These are phyloP conservation scores for Mayetiola destructor DNA, from an alignment of 2,888 invertebrate genomes.

Conservation along the genomic window DNA sequence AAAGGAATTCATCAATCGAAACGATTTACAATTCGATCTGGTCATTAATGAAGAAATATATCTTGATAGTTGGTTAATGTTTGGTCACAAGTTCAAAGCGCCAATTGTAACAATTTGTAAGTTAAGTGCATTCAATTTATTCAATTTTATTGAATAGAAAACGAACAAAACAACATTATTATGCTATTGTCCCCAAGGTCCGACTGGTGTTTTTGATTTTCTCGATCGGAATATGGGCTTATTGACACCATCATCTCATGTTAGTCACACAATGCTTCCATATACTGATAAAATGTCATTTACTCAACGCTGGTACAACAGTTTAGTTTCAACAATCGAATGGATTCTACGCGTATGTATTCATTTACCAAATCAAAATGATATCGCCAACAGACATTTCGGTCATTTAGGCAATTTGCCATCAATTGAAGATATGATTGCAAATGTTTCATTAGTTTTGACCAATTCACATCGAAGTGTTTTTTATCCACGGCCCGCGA, in stretches of 20 bases:
- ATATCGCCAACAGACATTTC: background rate
- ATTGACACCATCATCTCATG: conserved; percentile 30
- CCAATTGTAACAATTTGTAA: background rate
- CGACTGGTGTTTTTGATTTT: conserved; percentile 34
- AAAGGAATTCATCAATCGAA: conserved; percentile 17
- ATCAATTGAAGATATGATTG: conserved; percentile 34
- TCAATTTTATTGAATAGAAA: too few relatives aligned
- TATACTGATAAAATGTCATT: conserved; percentile 35
- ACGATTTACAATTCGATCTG: conserved; percentile 25
- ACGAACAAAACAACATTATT: too few relatives aligned
- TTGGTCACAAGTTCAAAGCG: background rate
- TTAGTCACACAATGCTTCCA: conserved; percentile 29
- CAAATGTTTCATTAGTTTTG: conserved; percentile 37
- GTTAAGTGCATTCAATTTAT: too few relatives aligned
- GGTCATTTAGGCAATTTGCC: conserved; percentile 25
- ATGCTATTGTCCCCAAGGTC: too few relatives aligned
- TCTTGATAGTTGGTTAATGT: background rate
- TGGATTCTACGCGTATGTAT: conserved; percentile 2
- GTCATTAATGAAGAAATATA: background rate
- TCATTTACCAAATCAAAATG: background rate
- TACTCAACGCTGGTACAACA: conserved; percentile 30
- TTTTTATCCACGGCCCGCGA: conserved; percentile 35
- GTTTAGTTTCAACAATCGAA: conserved; percentile 29
- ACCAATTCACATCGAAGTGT: conserved; percentile 39
- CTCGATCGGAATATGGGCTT: conserved; percentile 34